Evolutionary conservation across 2,113 vertebrate genomes (phyloP), one percentile per base, ranked within the genome.

Genomic region (Chrysochloris asiatica): DNA sequence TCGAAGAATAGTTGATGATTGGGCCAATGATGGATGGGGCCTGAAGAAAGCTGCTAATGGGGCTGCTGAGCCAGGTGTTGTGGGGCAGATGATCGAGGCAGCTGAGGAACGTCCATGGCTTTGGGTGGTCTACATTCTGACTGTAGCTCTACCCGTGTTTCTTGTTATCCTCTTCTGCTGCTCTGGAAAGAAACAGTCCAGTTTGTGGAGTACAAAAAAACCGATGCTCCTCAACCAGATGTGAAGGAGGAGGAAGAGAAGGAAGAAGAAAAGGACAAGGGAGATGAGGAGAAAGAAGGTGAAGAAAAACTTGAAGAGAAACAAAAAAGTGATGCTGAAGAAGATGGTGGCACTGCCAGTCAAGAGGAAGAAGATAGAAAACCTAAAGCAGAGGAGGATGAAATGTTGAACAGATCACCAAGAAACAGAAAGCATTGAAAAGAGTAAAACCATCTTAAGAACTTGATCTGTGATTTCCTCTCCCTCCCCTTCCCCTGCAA

Each of bases 81-180:
- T 99, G 26, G 97, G 98, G n/a, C 99, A 99, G 97, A 99, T 99
- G 99, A 96, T 99, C 87, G 98, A 97, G 4, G 99, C 99, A 9
- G 99, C 99, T 4, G 99, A 99, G 94, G 99, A 99, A 93, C 98
- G 99, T 61, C 99, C 99, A 0, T 99, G 99, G 99, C 98, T 99
- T 59, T 99, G 99, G 99, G 96, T 99, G 6, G 98, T 99, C 76
- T 99, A 99, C 90, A 98, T 99, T 89, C 97, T 99, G 84, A 99
- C 99, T 0, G 99, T 99, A 77, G 99, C 98, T 78, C 90, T 99
- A 50, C 99, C 99, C 0, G 97, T 99, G 43, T 98, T 99, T 92
- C 98, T 99, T 67, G 98, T 99, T 95, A 95, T 99, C 21, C 98
- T 99, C 86, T 99, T 99, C 98, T 99, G 99, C 98, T 99, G 99